Base-by-base conservation (phyloP, 2,113 vertebrate species). In the Laterallus jamaicensis region DNA sequence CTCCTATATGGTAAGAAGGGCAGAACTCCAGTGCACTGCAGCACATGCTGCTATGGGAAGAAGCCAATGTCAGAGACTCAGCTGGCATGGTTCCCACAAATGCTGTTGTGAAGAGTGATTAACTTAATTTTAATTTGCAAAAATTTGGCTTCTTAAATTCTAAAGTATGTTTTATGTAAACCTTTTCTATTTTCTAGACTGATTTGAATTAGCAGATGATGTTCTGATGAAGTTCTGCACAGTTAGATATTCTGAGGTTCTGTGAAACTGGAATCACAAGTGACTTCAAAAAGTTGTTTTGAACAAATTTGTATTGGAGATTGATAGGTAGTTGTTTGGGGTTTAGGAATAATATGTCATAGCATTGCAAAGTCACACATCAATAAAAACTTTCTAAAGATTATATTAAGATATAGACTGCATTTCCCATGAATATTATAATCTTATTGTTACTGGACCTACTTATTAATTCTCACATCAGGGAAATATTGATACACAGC, bases 401-500 rank as follows among this genome's bases (percentile, higher is more conserved):
- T 76, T 90, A 64, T 90, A 77, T 96, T 94, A 76, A 88, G 96
- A 83, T 84, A 81, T 71, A 70, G 28, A 64, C 62, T 78, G 52
- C 58, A 56, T 97, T 93, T 90, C 59, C 80, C 26, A 13, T 84
- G 69, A 49, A 32, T 59, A 18, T 21, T 71, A 77, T 89, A 92
- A 90, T 55, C 39, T 85, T 86, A 75, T 80, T 87, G 77, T 96
- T 93, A 75, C 55, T 88, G 81, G 87, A 95, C 58, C 62, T 96
- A 68, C 82, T 87, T 64, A 87, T 68, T 93, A 87, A 88, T 94
- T 95, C 84, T 74, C 54, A 29, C 32, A 66, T 74, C 67, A 55
- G 44, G 62, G 71, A 88, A 94, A 82, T 95, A 96, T 86, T 95
- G 75, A 91, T 92, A 84, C 56, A 82, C 71, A 86, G 77, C 83